These are phyloP conservation scores for Megalopta genalis DNA, from an alignment of 1,140 invertebrate species.

Conservation along the genomic window DNA sequence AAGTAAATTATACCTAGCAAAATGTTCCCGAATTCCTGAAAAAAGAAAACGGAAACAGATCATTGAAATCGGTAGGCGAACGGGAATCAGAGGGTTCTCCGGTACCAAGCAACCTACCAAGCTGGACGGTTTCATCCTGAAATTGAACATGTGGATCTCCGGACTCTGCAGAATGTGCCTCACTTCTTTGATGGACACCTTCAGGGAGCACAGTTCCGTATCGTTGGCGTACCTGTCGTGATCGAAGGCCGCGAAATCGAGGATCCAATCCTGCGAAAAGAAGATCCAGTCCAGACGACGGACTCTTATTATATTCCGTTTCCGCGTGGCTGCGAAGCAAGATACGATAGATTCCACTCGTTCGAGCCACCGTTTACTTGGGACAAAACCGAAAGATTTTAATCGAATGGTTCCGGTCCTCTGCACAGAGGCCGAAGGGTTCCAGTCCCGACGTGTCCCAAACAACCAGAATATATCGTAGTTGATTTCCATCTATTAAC, in stretches of 20 bases:
- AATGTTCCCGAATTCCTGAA: slow-evolving; percentile 79
- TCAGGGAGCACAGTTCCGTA: slow-evolving; percentile 75
- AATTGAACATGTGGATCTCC: slow-evolving; percentile 76
- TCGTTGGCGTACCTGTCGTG: slow-evolving; percentile 78
- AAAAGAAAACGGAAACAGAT: slow-evolving; percentile 17
- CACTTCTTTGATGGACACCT: slow-evolving; percentile 72
- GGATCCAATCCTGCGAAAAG: slow-evolving; percentile 74
- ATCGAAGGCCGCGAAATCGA: slow-evolving; percentile 73
- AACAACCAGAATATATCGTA: too few relatives aligned
- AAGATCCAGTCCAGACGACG: not conserved
- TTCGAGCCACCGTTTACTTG: too few relatives aligned
- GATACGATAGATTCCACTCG: too few relatives aligned
- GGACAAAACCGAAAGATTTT: too few relatives aligned
- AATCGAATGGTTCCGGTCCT: too few relatives aligned
- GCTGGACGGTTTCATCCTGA: slow-evolving; percentile 74
- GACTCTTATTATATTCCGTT: too few relatives aligned
- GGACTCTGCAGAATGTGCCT: slow-evolving; percentile 72
- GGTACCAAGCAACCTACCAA: slow-evolving; percentile 64
- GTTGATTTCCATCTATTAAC: too few relatives aligned
- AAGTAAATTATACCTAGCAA: slow-evolving; percentile 81
- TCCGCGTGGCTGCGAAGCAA: too few relatives aligned
- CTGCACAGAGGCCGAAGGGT: too few relatives aligned
- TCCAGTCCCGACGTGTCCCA: too few relatives aligned
- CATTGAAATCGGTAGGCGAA: too few relatives aligned
- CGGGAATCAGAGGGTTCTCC: not conserved